These are phyloP conservation scores for Eumerus sabulonum DNA, from an alignment of 2,888 invertebrate genomes.

Conservation along the genomic window DNA sequence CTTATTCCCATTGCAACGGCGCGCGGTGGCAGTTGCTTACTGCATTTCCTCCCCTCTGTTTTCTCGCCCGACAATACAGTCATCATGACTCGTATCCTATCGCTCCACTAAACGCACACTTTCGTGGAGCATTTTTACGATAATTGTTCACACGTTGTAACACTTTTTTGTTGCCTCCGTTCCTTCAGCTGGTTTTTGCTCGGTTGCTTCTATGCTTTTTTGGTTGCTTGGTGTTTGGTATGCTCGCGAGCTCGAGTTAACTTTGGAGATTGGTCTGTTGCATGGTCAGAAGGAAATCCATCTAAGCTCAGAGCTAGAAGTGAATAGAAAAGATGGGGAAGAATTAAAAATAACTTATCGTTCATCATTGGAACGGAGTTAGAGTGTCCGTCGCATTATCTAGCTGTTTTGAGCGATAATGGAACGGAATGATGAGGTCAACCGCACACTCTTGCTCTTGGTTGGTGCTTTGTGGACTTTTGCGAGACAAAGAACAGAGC, in stretches of 20 bases:
- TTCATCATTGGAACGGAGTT: constrained; percentile 51
- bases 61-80: constrained; percentile 15
- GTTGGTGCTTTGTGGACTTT: constrained; percentile 23
- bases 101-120: constrained; percentile 68
- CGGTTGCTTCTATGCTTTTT: constrained; percentile 3
- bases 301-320: too few relatives aligned
- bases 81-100: constrained; percentile 26
- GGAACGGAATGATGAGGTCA: constrained; percentile 60
- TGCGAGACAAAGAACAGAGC: constrained; percentile 26
- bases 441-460: constrained; percentile 51
- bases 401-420: constrained; percentile 56
- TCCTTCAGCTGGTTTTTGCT: constrained; percentile 14
- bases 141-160: constrained; percentile 69
- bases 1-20: constrained; percentile 65
- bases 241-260: neutral
- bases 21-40: constrained; percentile 52
- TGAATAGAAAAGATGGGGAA: too few relatives aligned
- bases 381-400: constrained; percentile 50
- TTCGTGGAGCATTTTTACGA: constrained; percentile 65
- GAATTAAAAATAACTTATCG: constrained; percentile 42
- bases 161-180: constrained; percentile 57
- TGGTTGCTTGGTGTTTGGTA: neutral
- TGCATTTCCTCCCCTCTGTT: constrained; percentile 40
- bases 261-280: neutral
- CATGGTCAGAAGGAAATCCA: too few relatives aligned